phyloP scores from a whole-genome alignment of 2,797 vertebrate species.

The Epinephelus coioides region DNA sequence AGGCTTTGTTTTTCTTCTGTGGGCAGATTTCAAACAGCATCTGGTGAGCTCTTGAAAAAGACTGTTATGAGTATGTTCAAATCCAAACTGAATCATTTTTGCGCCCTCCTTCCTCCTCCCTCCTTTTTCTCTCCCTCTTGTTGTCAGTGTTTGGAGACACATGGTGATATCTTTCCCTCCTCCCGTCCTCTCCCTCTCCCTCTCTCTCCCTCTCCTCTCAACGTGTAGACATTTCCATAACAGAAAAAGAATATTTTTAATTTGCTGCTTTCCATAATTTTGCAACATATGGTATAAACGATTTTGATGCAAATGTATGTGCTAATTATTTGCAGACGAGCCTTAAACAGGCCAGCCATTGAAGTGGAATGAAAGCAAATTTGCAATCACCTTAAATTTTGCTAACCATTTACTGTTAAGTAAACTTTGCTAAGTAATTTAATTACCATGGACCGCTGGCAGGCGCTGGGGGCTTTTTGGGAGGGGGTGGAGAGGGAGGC shows the following conservation, averaged over 20 bases:
- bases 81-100: conserved; percentile 83
- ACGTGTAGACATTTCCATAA: conserved; percentile 88
- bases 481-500: conserved; percentile 40
- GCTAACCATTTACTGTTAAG: conserved; percentile 90
- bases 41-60: conserved; percentile 85
- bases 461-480: conserved; percentile 65
- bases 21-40: conserved; percentile 88
- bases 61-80: conserved; percentile 78
- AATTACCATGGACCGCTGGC: conserved; percentile 87
- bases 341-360: conserved; percentile 89
- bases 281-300: conserved; percentile 92
- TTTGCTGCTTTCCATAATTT: conserved; percentile 89
- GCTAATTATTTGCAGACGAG: conserved; percentile 94
- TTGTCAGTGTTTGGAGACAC: conserved; percentile 81
- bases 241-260: conserved; percentile 87
- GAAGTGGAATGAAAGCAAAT: conserved; percentile 94
- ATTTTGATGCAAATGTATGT: conserved; percentile 95
- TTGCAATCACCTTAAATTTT: conserved; percentile 93
- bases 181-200: conserved; percentile 29
- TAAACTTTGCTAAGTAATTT: conserved; percentile 93
- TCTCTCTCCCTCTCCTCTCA: conserved; percentile 57
- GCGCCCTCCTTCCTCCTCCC: conserved; percentile 58
- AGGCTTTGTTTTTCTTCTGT: conserved; percentile 81
- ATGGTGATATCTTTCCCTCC: conserved; percentile 74
- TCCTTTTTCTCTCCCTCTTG: conserved; percentile 69